Conservation (phyloP, 1,140 invertebrate genomes). For the Ptiloglossa arizonensis region DNA sequence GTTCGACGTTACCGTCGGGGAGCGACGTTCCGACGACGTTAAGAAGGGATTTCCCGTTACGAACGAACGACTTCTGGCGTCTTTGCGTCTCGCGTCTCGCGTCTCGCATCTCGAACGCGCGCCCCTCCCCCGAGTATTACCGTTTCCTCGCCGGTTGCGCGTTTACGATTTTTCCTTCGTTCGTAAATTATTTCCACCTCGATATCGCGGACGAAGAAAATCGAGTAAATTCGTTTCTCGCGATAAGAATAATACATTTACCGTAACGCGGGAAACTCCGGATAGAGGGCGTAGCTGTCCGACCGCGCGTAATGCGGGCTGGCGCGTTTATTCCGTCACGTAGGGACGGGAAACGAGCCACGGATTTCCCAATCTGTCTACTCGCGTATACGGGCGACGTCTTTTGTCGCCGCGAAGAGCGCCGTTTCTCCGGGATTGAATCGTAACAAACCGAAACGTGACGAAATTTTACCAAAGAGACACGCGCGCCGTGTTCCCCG, state of each 20-base stretch:
- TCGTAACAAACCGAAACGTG: constrained; percentile 52
- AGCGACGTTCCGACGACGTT: not conserved
- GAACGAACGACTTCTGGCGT: not conserved
- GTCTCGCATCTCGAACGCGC: not conserved
- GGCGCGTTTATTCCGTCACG: constrained; percentile 39
- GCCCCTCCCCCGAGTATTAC: not conserved
- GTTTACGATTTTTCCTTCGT: not conserved
- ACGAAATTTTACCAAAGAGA: constrained; percentile 46
- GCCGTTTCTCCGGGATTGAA: constrained; percentile 40
- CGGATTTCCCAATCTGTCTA: constrained; percentile 33
- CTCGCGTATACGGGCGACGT: constrained; percentile 13
- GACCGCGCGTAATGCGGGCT: not conserved
- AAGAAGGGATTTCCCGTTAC: constrained; percentile 11
- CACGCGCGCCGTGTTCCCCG: no score
- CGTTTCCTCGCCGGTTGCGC: not conserved
- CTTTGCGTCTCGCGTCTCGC: not conserved
- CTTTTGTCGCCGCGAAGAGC: constrained; percentile 37
- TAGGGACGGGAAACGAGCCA: constrained; percentile 36
- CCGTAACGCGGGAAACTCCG: not conserved
- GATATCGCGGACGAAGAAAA: no score
- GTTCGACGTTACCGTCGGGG: not conserved
- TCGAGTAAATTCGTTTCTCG: not conserved
- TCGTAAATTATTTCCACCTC: not conserved
- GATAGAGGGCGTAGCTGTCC: not conserved
- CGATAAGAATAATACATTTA: constrained; percentile 7